A percentile compares a stretch with the other conserved stretches of the same genome.
phyloP scores from a whole-genome alignment of 1,140 invertebrate genomes.

The Lepidurus arcticus region DNA sequence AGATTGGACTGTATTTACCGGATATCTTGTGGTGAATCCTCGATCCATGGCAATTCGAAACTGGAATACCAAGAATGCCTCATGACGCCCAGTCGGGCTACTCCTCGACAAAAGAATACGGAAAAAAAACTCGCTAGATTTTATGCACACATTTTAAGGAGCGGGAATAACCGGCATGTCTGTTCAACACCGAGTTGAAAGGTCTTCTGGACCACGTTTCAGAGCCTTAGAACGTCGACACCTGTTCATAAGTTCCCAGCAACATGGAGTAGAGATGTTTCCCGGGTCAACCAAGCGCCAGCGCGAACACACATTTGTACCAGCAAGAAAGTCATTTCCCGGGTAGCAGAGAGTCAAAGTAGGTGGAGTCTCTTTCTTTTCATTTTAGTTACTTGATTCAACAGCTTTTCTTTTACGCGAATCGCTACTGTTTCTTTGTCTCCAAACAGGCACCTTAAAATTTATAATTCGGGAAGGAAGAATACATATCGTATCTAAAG shows the following conservation, averaged over 20 bases:
- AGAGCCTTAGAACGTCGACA: not conserved
- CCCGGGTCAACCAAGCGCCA: not conserved
- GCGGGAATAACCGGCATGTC: not conserved
- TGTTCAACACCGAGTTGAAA: not conserved
- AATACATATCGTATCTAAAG: no score
- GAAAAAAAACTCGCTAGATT: not conserved
- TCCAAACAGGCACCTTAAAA: no score
- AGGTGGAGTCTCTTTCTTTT: not conserved
- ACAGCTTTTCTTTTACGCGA: not conserved
- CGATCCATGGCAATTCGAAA: not conserved
- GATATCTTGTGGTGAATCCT: not conserved
- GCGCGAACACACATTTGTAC: constrained; percentile 3
- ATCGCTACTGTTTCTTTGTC: not conserved
- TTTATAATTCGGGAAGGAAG: no score
- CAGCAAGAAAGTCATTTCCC: not conserved
- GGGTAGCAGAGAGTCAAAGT: not conserved
- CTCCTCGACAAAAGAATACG: not conserved
- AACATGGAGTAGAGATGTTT: not conserved
- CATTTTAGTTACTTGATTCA: not conserved
- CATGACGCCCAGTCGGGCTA: not conserved
- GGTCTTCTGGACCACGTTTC: not conserved
- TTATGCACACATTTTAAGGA: not conserved
- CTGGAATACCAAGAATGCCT: not conserved
- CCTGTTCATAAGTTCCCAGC: not conserved
- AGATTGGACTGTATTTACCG: not conserved